A percentile compares a stretch with the other conserved stretches of the same genome.
These are phyloP conservation scores for Nyctibius bracteatus DNA, from an alignment of 2,113 vertebrate genomes.

Conservation along the genomic window DNA sequence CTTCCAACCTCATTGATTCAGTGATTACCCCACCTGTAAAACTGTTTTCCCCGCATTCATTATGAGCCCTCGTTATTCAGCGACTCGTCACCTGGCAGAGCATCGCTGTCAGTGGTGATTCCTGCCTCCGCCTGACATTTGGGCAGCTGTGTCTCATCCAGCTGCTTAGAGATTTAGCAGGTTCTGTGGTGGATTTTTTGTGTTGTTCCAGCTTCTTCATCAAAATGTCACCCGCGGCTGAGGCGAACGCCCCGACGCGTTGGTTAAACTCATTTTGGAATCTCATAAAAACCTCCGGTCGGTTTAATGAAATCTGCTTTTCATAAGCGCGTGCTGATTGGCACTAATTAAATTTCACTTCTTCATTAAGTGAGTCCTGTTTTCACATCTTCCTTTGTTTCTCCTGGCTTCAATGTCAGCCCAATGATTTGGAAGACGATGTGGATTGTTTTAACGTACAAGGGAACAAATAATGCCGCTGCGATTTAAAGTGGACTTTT, in stretches of 20 bases:
- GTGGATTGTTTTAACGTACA: not conserved
- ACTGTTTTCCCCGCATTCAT: not conserved
- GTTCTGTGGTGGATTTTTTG: not conserved
- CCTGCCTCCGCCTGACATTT: not conserved
- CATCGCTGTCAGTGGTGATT: not conserved
- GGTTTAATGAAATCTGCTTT: not conserved
- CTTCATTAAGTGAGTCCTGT: not conserved
- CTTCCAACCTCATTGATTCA: too few relatives aligned
- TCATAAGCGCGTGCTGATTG: not conserved
- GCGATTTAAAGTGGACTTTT: not conserved
- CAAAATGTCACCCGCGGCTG: rapidly evolving
- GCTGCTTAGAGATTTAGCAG: not conserved
- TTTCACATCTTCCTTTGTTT: not conserved
- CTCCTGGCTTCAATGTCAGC: not conserved
- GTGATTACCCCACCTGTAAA: not conserved
- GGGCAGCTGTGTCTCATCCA: not conserved
- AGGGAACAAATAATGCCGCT: not conserved
- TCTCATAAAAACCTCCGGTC: not conserved
- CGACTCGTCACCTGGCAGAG: not conserved
- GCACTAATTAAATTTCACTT: not conserved
- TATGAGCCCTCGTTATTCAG: not conserved
- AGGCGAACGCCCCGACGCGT: rapidly evolving
- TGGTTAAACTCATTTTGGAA: not conserved
- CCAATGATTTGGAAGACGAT: not conserved
- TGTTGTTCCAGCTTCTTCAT: not conserved